Evolutionary conservation across 2,797 vertebrate genomes (phyloP).

Genomic region (Triplophysa yarkandensis): DNA sequence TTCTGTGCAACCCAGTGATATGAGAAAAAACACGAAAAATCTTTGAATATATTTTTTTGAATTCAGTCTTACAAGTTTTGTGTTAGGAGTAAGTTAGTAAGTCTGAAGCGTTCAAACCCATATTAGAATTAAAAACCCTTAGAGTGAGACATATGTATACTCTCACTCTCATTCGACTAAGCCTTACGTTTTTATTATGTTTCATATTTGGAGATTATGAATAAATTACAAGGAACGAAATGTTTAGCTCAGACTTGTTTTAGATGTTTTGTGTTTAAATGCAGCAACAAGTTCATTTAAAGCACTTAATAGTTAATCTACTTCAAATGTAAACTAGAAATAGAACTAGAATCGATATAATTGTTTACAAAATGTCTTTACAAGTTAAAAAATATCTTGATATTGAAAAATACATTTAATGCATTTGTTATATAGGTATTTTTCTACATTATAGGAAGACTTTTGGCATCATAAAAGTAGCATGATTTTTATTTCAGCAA

Average conservation of each 20-base stretch:
- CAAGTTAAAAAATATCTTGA: too few species aligned
- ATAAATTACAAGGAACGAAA: neutral
- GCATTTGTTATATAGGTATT: too few species aligned
- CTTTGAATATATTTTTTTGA: neutral
- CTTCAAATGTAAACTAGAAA: too few species aligned
- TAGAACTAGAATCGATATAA: too few species aligned
- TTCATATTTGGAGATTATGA: neutral
- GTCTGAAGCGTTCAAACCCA: too few species aligned
- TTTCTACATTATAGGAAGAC: neutral
- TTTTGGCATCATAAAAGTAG: neutral
- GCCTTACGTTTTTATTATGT: too few species aligned
- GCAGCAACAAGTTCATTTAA: neutral
- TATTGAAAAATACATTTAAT: too few species aligned
- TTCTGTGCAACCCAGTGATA: neutral
- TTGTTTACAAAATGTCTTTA: neutral
- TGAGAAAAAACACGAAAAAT: neutral
- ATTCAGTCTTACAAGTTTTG: neutral
- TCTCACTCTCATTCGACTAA: too few species aligned
- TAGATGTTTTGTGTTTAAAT: neutral
- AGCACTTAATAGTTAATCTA: too few species aligned
- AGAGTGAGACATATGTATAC: too few species aligned
- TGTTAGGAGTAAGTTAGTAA: neutral
- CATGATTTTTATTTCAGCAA: neutral
- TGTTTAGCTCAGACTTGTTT: neutral
- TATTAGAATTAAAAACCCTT: too few species aligned